Evolutionary conservation across 2,113 vertebrate genomes (phyloP).

Genomic region (Sula dactylatra): DNA sequence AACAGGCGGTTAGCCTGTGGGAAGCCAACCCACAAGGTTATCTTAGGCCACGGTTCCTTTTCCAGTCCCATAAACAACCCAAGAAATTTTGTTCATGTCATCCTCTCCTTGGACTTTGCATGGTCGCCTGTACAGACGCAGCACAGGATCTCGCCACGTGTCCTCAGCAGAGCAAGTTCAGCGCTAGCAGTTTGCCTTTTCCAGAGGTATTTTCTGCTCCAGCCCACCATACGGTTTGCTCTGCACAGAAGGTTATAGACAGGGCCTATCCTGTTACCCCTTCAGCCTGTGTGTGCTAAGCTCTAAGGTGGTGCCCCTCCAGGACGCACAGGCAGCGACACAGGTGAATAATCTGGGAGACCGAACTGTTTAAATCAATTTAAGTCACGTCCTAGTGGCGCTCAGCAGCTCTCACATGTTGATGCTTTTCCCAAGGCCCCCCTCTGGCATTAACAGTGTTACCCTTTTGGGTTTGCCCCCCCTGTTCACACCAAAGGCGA

Average conservation of each 20-base stretch:
- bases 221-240: background rate
- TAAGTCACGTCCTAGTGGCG: background rate
- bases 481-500: background rate
- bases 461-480: background rate
- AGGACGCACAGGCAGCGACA: background rate
- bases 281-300: background rate
- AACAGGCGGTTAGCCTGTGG: background rate
- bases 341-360: background rate
- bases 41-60: background rate
- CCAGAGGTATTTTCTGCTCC: background rate
- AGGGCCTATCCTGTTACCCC: background rate
- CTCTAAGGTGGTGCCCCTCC: background rate
- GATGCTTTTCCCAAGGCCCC: background rate
- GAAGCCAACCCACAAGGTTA: background rate
- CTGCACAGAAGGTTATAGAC: background rate
- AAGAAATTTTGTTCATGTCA: background rate
- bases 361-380: background rate
- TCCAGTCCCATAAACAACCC: background rate
- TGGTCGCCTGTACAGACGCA: no score
- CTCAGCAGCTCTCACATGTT: background rate
- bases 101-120: background rate
- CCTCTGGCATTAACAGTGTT: background rate
- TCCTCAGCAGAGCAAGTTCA: background rate
- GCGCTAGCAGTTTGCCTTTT: background rate
- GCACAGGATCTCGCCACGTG: background rate